phyloP scores from a whole-genome alignment of 2,113 vertebrate species.

The Numida meleagris region DNA sequence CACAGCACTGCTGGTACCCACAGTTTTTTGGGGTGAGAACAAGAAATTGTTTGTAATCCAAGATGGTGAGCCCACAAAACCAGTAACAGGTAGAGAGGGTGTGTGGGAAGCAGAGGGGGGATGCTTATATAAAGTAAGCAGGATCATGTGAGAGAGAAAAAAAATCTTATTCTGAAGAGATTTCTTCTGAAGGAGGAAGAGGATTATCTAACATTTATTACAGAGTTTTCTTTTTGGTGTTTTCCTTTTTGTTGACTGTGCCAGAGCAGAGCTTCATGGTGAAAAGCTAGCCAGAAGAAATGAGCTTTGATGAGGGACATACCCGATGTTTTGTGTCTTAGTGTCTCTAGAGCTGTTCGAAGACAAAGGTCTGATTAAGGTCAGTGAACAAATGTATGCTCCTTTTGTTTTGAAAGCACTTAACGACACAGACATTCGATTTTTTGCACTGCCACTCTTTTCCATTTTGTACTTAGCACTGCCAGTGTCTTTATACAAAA shows the following conservation, averaged over 20 bases:
- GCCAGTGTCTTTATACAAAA: not conserved
- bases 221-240: not conserved
- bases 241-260: not conserved
- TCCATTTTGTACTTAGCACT: not conserved
- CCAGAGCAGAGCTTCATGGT: not conserved
- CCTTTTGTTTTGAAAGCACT: not conserved
- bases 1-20: not conserved
- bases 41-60: not conserved
- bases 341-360: not conserved
- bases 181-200: not conserved
- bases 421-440: not conserved
- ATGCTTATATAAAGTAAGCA: not conserved
- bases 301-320: not conserved
- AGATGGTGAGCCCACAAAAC: not conserved
- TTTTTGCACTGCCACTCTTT: not conserved
- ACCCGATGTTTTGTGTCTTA: not conserved
- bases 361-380: not conserved
- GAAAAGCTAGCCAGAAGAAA: not conserved
- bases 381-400: not conserved
- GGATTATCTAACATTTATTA: not conserved
- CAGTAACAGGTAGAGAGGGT: not conserved
- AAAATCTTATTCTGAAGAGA: not conserved
- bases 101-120: not conserved
- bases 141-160: not conserved
- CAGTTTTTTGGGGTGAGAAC: not conserved